A percentile compares a stretch with the other conserved stretches of the same genome.
Conservation (phyloP, 2,113 vertebrate species). For the Lasiurus cinereus region DNA sequence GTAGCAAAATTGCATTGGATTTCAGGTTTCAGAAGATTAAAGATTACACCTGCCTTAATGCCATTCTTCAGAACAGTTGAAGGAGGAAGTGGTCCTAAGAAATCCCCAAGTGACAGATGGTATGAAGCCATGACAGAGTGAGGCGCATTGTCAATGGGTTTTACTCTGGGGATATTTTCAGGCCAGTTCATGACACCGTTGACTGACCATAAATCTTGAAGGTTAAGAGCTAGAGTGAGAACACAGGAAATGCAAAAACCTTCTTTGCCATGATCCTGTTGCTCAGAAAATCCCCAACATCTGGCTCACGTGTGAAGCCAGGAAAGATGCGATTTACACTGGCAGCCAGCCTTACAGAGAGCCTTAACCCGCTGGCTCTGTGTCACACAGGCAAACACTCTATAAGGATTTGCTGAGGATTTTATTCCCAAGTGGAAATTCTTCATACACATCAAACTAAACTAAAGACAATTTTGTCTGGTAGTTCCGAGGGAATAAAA, state of each 20-base stretch:
- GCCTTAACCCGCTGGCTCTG: constrained; percentile 35
- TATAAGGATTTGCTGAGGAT: constrained; percentile 54
- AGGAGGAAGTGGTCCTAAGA: background rate
- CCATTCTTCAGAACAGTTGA: background rate
- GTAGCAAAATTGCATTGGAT: background rate
- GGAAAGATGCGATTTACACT: constrained; percentile 76
- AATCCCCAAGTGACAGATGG: background rate
- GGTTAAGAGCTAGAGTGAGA: constrained; percentile 64
- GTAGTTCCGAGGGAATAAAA: background rate
- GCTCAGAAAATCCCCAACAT: constrained; percentile 81
- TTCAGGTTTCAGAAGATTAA: constrained; percentile 27
- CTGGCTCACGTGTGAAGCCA: constrained; percentile 79
- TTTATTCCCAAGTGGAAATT: constrained; percentile 73
- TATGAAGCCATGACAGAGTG: background rate
- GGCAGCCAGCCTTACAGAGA: constrained; percentile 63
- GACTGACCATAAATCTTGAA: constrained; percentile 65
- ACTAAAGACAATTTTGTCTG: constrained; percentile 51
- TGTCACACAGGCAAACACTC: constrained; percentile 55
- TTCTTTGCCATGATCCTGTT: constrained; percentile 58
- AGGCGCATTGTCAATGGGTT: background rate
- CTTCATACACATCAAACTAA: constrained; percentile 61
- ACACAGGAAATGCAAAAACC: constrained; percentile 76
- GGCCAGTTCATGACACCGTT: constrained; percentile 53
- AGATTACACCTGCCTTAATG: background rate
- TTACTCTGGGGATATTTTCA: constrained; percentile 49